phyloP scores from a whole-genome alignment of 2,888 invertebrate genomes.

The Drosophila melanosoma region DNA sequence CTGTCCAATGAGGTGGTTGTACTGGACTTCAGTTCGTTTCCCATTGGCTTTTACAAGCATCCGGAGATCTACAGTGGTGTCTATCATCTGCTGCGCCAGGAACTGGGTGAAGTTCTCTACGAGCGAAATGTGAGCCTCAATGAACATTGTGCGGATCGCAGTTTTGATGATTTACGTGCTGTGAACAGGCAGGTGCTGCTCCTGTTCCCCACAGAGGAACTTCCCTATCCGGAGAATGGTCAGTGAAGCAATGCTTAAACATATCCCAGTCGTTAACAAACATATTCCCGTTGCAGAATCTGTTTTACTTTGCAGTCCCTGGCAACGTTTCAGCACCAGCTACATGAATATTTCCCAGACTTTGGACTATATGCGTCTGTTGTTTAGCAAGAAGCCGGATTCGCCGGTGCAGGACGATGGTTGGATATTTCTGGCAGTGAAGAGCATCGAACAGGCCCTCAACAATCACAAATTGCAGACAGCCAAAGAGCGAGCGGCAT shows the following conservation, averaged over 20 bases:
- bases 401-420: slow-evolving; percentile 82
- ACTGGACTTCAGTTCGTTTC: slow-evolving; percentile 93
- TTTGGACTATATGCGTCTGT: slow-evolving; percentile 81
- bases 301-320: slow-evolving; percentile 79
- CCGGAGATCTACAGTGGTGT: slow-evolving; percentile 86
- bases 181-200: slow-evolving; percentile 87
- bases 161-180: slow-evolving; percentile 87
- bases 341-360: slow-evolving; percentile 81
- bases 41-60: slow-evolving; percentile 85
- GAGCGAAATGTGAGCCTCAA: slow-evolving; percentile 57
- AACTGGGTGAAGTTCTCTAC: slow-evolving; percentile 86
- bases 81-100: slow-evolving; percentile 85
- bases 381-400: slow-evolving; percentile 81
- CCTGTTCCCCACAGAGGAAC: slow-evolving; percentile 85
- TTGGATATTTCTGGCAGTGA: slow-evolving; percentile 82
- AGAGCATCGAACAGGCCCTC: slow-evolving; percentile 81
- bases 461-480: slow-evolving; percentile 78
- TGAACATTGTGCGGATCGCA: slow-evolving; percentile 85
- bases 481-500: slow-evolving; percentile 80
- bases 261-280: background rate
- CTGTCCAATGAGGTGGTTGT: slow-evolving; percentile 90
- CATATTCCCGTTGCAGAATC: slow-evolving; percentile 67
- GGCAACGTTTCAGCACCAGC: slow-evolving; percentile 82
- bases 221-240: slow-evolving; percentile 83
- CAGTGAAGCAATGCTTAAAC: too few relatives aligned